Base-by-base conservation (phyloP, 2,797 vertebrate genomes). In the Mormyrus hasselquistii region DNA sequence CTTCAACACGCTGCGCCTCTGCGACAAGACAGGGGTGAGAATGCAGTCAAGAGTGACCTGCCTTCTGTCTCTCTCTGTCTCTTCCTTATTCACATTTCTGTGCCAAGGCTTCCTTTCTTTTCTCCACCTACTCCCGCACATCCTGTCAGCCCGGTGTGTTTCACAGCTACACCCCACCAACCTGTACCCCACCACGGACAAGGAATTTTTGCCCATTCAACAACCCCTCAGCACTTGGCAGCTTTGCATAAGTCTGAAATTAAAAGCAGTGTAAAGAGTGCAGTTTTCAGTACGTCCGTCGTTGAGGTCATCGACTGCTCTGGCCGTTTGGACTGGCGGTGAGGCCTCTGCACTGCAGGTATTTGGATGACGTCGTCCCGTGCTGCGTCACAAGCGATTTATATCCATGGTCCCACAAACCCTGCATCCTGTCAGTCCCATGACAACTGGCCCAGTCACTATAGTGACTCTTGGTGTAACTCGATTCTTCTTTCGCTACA, bases 1-100 rank as follows among this genome's bases (percentile, higher is more conserved):
- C 29, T 99, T 99, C 93, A 97, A 98, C 93, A 99, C 97, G 6
- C 94, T 99, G 89, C 95, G 97, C 0, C 96, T 99, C 7, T 99
- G 98, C 85, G 98, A 99, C 94, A 99, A 97, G 95, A 98, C 97
- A 1, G 98, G 98, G 95, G 98, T 99, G 96, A 97, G 98, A 85
- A 59, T 19, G 14, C 16, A 25, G 85, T 38, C 50, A 34, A 4
- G 4, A 12, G 79, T 8, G 44, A 38, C 9, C 50, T 34, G 4
- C 84, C 5, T n/a, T 22, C 52, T 19, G 49, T 38, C 50, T 85
- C 83, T 85, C 16, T 12, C 83, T 22, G 0, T n/a, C 9, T 12
- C 49, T 14, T 49, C 25, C 57, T 59, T 22, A 22, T 52, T 25
- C 22, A 22, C 47, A n/a, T 29, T 50, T 22, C 49, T 50, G 19